A percentile compares a stretch with the other conserved stretches of the same genome.
These are phyloP conservation scores for Cuniculus paca DNA, from an alignment of 2,797 vertebrate genomes.

Conservation along the genomic window DNA sequence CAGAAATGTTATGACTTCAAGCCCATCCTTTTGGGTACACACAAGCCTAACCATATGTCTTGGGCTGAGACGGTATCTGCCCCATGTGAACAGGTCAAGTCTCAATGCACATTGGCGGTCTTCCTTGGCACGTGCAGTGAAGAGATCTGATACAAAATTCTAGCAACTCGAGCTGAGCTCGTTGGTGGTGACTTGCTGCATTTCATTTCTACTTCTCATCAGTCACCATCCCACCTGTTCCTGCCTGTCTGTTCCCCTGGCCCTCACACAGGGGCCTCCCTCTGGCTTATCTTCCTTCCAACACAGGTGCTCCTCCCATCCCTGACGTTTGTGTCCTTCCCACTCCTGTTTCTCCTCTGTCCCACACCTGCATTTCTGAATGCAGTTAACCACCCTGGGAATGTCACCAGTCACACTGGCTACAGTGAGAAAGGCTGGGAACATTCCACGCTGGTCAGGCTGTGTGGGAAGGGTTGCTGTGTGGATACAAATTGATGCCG, in stretches of 20 bases:
- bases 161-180: neutral
- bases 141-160: neutral
- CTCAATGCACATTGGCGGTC: neutral
- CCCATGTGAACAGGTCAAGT: neutral
- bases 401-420: neutral
- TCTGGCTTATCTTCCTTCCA: neutral
- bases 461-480: neutral
- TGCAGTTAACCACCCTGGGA: neutral
- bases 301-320: neutral
- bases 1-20: neutral
- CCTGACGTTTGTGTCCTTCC: neutral
- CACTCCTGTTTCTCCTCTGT: neutral
- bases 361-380: constrained; percentile 48
- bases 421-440: neutral
- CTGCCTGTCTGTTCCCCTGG: neutral
- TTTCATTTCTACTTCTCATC: neutral
- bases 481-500: neutral
- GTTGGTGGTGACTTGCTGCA: neutral
- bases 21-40: neutral
- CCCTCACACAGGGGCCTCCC: neutral
- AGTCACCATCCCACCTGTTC: neutral
- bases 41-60: neutral
- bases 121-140: neutral
- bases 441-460: neutral
- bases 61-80: neutral